Percentiles rank a stretch among this genome's conserved stretches.
Conservation (phyloP, 2,888 invertebrate genomes). For the Hartigia nigra region DNA sequence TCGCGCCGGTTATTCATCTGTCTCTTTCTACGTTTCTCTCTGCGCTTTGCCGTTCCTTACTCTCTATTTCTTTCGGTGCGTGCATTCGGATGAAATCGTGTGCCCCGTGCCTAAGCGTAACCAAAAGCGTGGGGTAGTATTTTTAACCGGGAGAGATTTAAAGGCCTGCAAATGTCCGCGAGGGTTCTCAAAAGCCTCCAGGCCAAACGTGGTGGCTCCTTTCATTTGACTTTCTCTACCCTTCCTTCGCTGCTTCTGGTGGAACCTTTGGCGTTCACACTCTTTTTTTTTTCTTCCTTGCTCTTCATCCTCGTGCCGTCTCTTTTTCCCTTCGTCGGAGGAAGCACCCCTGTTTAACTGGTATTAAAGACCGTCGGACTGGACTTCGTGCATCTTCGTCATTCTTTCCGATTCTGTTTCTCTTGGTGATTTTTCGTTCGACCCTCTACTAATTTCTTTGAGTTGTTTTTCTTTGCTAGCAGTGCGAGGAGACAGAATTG, state of each 20-base stretch:
- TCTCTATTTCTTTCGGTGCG: conserved; percentile 15
- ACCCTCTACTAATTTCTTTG: not conserved
- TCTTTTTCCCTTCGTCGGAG: not conserved
- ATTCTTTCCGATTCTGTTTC: not conserved
- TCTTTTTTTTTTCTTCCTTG: not conserved
- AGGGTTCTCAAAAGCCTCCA: conserved; percentile 14
- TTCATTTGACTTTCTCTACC: conserved; percentile 1
- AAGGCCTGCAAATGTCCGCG: conserved; percentile 29
- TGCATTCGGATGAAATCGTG: conserved; percentile 2
- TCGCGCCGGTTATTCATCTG: conserved; percentile 1
- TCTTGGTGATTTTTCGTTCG: not conserved
- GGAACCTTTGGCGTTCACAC: not conserved
- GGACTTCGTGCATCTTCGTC: not conserved
- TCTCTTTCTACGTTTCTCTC: conserved; percentile 17
- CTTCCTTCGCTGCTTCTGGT: not conserved
- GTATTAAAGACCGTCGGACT: not conserved
- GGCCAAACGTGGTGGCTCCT: not conserved
- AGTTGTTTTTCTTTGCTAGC: not conserved
- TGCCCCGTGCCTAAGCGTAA: conserved; percentile 1
- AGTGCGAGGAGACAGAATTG: not conserved
- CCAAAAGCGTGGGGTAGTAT: conserved; percentile 37
- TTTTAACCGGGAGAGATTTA: conserved; percentile 48
- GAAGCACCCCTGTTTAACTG: not conserved
- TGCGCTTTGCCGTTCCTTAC: conserved; percentile 12
- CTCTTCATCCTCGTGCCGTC: not conserved